These are phyloP conservation scores for human DNA, from an alignment of 2,113 vertebrate species.

Conservation along the genomic window GRCh38 chr12:69067001-69067500, in stretches of 20 bases:
- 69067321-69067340: not conserved
- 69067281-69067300: not conserved
- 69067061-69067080: not conserved
- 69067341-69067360: not conserved
- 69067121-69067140: not conserved
- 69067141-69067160: not conserved
- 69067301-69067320: not conserved
- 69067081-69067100: not conserved
- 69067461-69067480: not conserved
- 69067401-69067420: not conserved
- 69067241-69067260: not conserved
- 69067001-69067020: not conserved
- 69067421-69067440: fast-evolving
- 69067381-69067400: not conserved
- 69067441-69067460: not conserved
- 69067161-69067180: not conserved
- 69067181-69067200: not conserved
- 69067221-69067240: not conserved
- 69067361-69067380: not conserved
- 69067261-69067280: no score
- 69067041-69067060: not conserved
- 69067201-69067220: not conserved
- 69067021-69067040: not conserved
- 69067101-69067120: not conserved
- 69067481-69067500: not conserved